phyloP scores from a whole-genome alignment of 1,140 invertebrate genomes.

The Bombus waltoni region DNA sequence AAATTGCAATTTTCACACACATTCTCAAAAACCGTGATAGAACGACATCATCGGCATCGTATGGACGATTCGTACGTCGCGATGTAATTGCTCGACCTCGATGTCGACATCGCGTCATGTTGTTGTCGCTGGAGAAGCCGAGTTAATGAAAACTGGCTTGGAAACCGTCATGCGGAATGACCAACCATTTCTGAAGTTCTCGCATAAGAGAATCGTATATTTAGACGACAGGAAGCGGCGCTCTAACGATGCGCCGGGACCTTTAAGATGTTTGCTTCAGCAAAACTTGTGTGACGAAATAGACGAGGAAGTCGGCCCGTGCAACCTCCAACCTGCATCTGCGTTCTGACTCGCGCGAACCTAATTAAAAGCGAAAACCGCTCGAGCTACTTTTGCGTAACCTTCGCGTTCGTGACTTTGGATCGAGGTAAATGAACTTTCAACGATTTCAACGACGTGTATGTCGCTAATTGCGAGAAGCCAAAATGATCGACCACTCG shows the following conservation, averaged over 20 bases:
- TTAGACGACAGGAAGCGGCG: conserved; percentile 40
- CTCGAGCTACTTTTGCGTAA: not conserved
- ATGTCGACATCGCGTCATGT: conserved; percentile 50
- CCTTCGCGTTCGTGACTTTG: not conserved
- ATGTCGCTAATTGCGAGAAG: not conserved
- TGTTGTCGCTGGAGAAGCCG: conserved; percentile 11
- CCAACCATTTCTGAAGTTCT: conserved; percentile 25
- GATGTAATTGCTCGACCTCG: conserved; percentile 59
- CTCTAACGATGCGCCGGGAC: conserved; percentile 4
- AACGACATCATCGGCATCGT: not conserved
- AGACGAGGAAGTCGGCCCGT: not conserved
- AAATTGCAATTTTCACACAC: not conserved
- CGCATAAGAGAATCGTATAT: conserved; percentile 51
- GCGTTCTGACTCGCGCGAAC: not conserved
- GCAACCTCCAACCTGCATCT: not conserved
- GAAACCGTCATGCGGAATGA: conserved; percentile 29
- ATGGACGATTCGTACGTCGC: conserved; percentile 59
- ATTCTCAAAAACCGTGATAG: not conserved
- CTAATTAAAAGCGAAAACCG: conserved; percentile 17
- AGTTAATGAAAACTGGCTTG: conserved; percentile 70
- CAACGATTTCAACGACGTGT: not conserved
- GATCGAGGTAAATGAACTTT: not conserved
- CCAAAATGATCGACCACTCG: not conserved
- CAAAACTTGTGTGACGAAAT: conserved; percentile 29
- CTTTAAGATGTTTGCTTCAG: conserved; percentile 12